Evolutionary conservation across 2,113 vertebrate species (phyloP).

Genomic region (Hystrix brachyura): DNA sequence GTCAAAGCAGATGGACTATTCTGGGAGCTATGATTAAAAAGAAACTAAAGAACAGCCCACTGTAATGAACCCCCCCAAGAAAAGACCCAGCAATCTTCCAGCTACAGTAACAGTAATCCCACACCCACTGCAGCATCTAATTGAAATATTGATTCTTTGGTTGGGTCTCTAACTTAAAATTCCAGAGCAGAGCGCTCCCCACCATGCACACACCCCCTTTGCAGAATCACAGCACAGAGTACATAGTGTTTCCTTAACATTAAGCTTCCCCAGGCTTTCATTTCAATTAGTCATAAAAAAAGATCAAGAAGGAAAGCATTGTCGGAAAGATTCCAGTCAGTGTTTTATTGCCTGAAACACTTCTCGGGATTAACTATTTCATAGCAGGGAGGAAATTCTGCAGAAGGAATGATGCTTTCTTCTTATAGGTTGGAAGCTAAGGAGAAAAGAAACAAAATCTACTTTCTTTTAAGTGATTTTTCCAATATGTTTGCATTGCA

Average conservation of each 20-base stretch:
- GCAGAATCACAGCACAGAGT: slow-evolving; percentile 62
- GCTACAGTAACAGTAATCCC: slow-evolving; percentile 85
- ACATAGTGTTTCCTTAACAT: slow-evolving; percentile 77
- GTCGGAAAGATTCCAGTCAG: slow-evolving; percentile 78
- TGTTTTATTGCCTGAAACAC: slow-evolving; percentile 81
- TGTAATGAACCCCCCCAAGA: slow-evolving; percentile 58
- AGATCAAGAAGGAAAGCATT: slow-evolving; percentile 79
- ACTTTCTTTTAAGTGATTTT: slow-evolving; percentile 51
- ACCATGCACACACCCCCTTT: neutral
- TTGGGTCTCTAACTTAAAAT: slow-evolving; percentile 87
- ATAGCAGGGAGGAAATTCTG: slow-evolving; percentile 53
- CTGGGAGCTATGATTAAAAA: slow-evolving; percentile 60
- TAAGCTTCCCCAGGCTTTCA: slow-evolving; percentile 75
- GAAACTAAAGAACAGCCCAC: slow-evolving; percentile 66
- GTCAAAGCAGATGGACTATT: slow-evolving; percentile 18
- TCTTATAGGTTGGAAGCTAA: slow-evolving; percentile 52
- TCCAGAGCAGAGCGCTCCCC: slow-evolving; percentile 80
- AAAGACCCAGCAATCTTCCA: slow-evolving; percentile 84
- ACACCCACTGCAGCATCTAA: slow-evolving; percentile 87
- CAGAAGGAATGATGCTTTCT: slow-evolving; percentile 50
- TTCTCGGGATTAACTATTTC: slow-evolving; percentile 83
- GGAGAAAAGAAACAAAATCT: slow-evolving; percentile 29
- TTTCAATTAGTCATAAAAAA: slow-evolving; percentile 83
- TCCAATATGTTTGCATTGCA: slow-evolving; percentile 33
- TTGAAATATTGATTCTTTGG: slow-evolving; percentile 89